These are phyloP conservation scores for Pleuronectes platessa DNA, from an alignment of 2,113 vertebrate genomes.

Conservation along the genomic window DNA sequence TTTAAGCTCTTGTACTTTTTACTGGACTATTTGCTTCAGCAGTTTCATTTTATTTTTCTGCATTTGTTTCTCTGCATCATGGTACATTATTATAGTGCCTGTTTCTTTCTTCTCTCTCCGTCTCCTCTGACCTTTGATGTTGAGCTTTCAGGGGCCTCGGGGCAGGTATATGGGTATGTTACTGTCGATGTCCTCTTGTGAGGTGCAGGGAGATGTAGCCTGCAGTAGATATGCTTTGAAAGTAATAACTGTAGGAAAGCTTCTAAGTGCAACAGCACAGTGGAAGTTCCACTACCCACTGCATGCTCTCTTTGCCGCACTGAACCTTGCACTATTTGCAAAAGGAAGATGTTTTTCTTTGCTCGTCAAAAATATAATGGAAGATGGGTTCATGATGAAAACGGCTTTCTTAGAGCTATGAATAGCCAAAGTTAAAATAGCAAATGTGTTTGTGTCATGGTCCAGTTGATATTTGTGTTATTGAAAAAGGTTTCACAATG, in stretches of 20 bases:
- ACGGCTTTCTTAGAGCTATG: background rate
- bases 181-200: slow-evolving; percentile 15
- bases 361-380: background rate
- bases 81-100: slow-evolving; percentile 1
- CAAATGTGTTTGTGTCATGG: background rate
- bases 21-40: background rate
- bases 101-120: background rate
- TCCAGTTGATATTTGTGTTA: no score
- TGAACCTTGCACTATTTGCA: background rate
- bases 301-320: background rate
- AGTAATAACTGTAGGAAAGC: slow-evolving; percentile 17
- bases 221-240: slow-evolving; percentile 21
- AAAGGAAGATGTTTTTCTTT: background rate
- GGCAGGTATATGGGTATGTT: slow-evolving; percentile 39
- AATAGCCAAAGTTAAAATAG: background rate
- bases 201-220: slow-evolving; percentile 7
- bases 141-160: slow-evolving; percentile 29
- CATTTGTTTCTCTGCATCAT: background rate
- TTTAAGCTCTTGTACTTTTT: background rate
- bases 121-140: slow-evolving; percentile 31
- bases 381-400: background rate
- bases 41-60: background rate
- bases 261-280: slow-evolving; percentile 31
- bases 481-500: background rate
- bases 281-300: slow-evolving; percentile 7